Conservation (phyloP, 2,888 invertebrate genomes). For the Hirtodrosophila trivittata region DNA sequence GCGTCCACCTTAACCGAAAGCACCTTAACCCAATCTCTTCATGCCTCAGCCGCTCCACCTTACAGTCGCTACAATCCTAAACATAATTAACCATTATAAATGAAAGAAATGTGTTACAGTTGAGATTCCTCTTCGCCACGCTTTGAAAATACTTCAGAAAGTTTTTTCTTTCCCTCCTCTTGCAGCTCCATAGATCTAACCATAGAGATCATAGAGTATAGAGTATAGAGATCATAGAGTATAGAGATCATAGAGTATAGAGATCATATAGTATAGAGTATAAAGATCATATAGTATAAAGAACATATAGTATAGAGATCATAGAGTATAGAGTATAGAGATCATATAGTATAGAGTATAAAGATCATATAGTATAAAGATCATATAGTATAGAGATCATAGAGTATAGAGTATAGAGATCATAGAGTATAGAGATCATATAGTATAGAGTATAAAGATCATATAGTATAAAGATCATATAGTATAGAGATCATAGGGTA, state of each 20-base stretch:
- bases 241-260: slow-evolving; percentile 1
- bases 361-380: too few species aligned
- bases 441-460: too few species aligned
- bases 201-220: too few species aligned
- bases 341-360: too few species aligned
- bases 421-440: too few species aligned
- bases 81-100: slow-evolving; percentile 45
- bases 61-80: not conserved
- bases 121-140: slow-evolving; percentile 28
- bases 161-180: slow-evolving; percentile 1
- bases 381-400: not conserved
- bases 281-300: too few species aligned
- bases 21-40: slow-evolving; percentile 11
- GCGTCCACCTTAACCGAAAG: slow-evolving; percentile 17
- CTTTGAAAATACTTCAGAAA: slow-evolving; percentile 27
- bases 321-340: slow-evolving; percentile 1
- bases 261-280: too few species aligned
- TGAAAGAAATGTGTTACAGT: slow-evolving; percentile 29
- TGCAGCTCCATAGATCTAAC: not conserved
- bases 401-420: not conserved
- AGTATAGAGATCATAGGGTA: not conserved
- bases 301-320: not conserved
- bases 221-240: not conserved
- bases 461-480: too few species aligned
- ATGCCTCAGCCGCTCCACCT: too few species aligned